Percentiles rank a stretch among this genome's conserved stretches.
Conservation (phyloP, 2,797 vertebrate species). For the Spatula versicolor region DNA sequence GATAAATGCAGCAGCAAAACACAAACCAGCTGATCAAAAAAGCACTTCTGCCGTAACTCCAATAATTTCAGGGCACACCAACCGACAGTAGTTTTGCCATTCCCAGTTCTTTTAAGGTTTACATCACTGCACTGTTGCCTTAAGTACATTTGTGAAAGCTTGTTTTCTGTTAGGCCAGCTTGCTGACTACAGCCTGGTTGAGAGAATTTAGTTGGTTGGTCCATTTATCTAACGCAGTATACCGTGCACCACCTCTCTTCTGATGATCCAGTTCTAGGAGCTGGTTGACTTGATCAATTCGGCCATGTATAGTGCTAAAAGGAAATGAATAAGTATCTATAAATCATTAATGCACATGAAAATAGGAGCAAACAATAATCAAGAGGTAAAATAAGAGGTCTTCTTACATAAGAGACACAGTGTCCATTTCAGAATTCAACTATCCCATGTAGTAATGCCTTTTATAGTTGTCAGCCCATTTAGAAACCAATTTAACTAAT, state of each 20-base stretch:
- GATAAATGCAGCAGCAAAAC: conserved; percentile 90
- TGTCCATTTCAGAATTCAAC: conserved; percentile 16
- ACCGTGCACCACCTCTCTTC: conserved; percentile 97
- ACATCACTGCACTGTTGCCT: conserved; percentile 83
- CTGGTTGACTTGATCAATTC: conserved; percentile 99
- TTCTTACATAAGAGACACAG: not conserved
- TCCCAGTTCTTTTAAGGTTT: conserved; percentile 86
- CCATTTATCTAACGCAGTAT: conserved; percentile 99
- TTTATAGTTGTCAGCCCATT: not conserved
- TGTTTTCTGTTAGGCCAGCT: conserved; percentile 92
- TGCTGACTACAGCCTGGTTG: conserved; percentile 98
- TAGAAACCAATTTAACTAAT: not conserved
- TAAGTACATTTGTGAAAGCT: conserved; percentile 81
- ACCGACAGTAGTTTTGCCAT: conserved; percentile 86
- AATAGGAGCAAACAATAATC: not conserved
- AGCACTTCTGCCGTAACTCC: conserved; percentile 86
- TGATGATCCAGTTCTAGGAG: conserved; percentile 99
- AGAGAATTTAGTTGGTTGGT: conserved; percentile 99
- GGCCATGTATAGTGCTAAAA: conserved; percentile 95
- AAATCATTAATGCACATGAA: not conserved
- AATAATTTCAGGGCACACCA: conserved; percentile 85
- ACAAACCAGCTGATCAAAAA: conserved; percentile 89
- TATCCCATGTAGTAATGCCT: not conserved
- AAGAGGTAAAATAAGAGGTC: not conserved
- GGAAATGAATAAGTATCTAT: conserved; percentile 5